Evolutionary conservation across 2,888 invertebrate species (phyloP), one percentile per base, ranked within the genome.

Genomic region (Eutolmus rufibarbis): DNA sequence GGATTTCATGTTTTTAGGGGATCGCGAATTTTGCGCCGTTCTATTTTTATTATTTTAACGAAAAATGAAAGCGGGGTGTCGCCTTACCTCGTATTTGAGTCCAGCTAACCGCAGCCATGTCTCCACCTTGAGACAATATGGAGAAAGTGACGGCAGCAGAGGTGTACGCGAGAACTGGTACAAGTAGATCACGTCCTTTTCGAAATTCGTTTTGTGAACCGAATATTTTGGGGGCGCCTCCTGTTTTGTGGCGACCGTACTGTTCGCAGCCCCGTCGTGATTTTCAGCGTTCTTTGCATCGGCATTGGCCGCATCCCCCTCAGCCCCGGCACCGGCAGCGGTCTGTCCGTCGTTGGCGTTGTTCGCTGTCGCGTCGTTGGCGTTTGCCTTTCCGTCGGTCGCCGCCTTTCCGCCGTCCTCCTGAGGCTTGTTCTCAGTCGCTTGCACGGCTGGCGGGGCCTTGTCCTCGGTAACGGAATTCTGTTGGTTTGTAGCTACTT

Each of bases 41-140:
- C 40, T 12, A 8, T 40, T 40, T 12, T n/a, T 37, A 37, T 66
- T 84, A 19, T 57, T 40, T 40, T 66, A 8, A 23, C 8, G 5
- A n/a, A n/a, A 43, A 23, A 57, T n/a, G 7, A 34, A 82, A 34
- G 8, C 40, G 23, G 46, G 8, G 37, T 7, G 34, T 74, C 23
- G 14, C 93, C 95, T 95, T 94, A 98, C 98, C 97, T 98, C 98
- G 93, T 98, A 98, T 94, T 97, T 97, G 92, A 98, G 95, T 92
- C 96, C 97, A 91, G 96, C 96, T 91, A 98, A 95, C 92, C 98
- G 95, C 90, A 98, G 95, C 97, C 98, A 98, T 91, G 98, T 97
- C 94, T 98, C 98, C 91, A 98, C 97, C 95, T 98, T 98, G 92
- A 98, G 95, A 94, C 97, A 98, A 93, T 96, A 98, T 88, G 98